Conservation (phyloP, 2,113 vertebrate genomes). For the Chelonoidis abingdonii region DNA sequence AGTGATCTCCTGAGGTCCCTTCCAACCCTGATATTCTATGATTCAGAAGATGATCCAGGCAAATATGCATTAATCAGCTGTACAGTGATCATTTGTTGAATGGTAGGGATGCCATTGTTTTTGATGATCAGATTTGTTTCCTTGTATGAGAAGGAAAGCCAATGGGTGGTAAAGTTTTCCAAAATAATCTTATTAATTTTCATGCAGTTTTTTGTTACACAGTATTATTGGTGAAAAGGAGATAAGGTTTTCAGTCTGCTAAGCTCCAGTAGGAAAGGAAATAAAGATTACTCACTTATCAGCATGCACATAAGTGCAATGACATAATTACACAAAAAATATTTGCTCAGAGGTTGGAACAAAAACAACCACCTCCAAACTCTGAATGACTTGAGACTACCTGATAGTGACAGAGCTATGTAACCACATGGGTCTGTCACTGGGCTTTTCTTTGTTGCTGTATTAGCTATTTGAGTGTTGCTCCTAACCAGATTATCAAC, state of each 20-base stretch:
- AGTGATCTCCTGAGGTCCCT: too few species aligned
- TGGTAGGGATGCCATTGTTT: background rate
- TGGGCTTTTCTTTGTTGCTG: background rate
- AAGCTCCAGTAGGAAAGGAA: slow-evolving; percentile 39
- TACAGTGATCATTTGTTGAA: background rate
- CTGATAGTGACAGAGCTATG: background rate
- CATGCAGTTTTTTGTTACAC: slow-evolving; percentile 28
- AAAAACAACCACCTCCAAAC: background rate
- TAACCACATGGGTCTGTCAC: background rate
- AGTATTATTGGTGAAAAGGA: slow-evolving; percentile 45
- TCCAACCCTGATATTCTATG: background rate
- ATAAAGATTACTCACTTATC: slow-evolving; percentile 28
- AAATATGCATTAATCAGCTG: background rate
- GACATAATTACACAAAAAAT: slow-evolving; percentile 35
- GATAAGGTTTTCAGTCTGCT: slow-evolving; percentile 42
- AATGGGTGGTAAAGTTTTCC: background rate
- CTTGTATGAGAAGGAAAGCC: background rate
- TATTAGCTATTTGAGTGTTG: background rate
- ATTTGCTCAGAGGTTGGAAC: background rate
- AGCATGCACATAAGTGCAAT: slow-evolving; percentile 42
- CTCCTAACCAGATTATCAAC: background rate
- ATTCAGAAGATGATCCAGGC: slow-evolving; percentile 11
- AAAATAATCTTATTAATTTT: background rate
- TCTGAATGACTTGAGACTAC: background rate
- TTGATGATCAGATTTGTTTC: slow-evolving; percentile 13